A percentile compares a stretch with the other conserved stretches of the same genome.
Conservation (phyloP, 2,797 vertebrate genomes). For the Neosilurus mollespiculum region DNA sequence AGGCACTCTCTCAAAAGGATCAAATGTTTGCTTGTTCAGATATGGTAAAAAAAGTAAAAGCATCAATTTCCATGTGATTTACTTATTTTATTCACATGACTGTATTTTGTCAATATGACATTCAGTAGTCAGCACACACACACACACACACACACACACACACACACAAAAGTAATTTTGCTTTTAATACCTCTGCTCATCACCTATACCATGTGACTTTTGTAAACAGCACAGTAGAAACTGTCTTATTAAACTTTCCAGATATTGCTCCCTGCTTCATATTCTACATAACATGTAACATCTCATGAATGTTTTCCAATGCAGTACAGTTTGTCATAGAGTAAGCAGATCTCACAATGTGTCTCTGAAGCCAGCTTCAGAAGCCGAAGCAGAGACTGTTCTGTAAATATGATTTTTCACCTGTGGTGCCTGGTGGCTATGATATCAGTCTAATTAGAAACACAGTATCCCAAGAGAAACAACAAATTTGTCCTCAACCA, state of each 20-base stretch:
- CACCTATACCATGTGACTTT: not conserved
- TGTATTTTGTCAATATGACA: not conserved
- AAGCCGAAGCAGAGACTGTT: not conserved
- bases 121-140: not conserved
- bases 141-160: not conserved
- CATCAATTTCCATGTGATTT: too few species aligned
- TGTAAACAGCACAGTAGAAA: not conserved
- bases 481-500: slow-evolving; percentile 18
- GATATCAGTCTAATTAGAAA: slow-evolving; percentile 30
- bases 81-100: too few species aligned
- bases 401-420: not conserved
- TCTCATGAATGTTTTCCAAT: not conserved
- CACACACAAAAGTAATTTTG: not conserved
- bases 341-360: not conserved
- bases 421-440: not conserved
- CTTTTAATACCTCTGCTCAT: not conserved
- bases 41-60: too few species aligned
- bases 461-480: not conserved
- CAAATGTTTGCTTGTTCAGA: too few species aligned
- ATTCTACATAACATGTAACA: not conserved
- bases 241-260: not conserved
- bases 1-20: too few species aligned
- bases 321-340: not conserved
- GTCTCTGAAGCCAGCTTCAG: not conserved
- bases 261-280: not conserved